Conservation (phyloP, 2,113 vertebrate genomes). For the Mixornis gularis region DNA sequence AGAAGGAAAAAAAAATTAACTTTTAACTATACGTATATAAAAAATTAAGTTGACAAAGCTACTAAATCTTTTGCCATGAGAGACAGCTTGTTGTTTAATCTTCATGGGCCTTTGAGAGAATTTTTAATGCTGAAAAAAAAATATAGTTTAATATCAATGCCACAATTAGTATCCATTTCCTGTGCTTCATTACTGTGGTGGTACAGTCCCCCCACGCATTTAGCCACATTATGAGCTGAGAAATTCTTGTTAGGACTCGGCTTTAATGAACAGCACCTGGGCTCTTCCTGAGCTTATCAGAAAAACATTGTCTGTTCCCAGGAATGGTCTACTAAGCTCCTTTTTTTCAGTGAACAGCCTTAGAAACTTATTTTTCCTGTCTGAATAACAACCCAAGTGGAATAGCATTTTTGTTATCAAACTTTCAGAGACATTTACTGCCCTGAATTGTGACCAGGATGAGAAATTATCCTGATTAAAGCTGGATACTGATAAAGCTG, state of each 20-base stretch:
- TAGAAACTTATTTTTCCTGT: neutral
- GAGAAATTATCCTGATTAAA: neutral
- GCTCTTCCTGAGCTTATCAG: neutral
- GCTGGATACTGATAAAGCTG: too few species aligned
- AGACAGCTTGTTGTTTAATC: neutral
- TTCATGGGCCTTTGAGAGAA: neutral
- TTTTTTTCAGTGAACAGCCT: neutral
- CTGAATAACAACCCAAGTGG: neutral
- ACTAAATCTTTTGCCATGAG: neutral
- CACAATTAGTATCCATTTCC: neutral
- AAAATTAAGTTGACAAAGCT: neutral
- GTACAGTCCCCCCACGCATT: too few species aligned
- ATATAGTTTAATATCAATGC: neutral
- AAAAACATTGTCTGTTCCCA: neutral
- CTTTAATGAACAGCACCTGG: neutral
- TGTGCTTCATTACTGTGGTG: neutral
- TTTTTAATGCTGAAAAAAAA: neutral
- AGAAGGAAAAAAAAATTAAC: too few species aligned
- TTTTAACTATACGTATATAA: neutral
- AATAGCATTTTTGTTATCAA: neutral
- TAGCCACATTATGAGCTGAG: neutral
- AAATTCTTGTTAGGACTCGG: neutral
- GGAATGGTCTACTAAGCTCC: neutral
- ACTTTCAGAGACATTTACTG: neutral
- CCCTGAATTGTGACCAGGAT: neutral